phyloP scores from a whole-genome alignment of 2,797 vertebrate genomes.

The Macroramphosus scolopax region DNA sequence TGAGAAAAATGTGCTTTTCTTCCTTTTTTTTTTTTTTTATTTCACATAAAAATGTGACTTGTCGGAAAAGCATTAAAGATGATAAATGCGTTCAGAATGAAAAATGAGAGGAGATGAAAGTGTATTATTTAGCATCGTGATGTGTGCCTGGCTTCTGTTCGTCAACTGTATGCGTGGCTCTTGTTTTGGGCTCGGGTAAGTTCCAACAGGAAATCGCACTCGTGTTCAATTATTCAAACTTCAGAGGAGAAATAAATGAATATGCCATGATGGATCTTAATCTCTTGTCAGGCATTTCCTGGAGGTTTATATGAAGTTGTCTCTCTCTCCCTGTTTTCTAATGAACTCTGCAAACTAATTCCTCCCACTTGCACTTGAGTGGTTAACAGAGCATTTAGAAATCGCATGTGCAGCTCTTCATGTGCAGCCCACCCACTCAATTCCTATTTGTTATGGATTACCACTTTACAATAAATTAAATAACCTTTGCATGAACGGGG shows the following conservation, averaged over 20 bases:
- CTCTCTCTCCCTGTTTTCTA: slow-evolving; percentile 30
- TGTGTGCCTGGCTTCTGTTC: slow-evolving; percentile 17
- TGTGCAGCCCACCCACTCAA: neutral
- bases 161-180: slow-evolving; percentile 7
- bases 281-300: slow-evolving; percentile 26
- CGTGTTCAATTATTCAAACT: slow-evolving; percentile 20
- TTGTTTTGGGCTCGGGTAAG: slow-evolving; percentile 20
- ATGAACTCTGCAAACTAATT: slow-evolving; percentile 33
- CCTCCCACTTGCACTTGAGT: slow-evolving; percentile 40
- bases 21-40: slow-evolving; percentile 18
- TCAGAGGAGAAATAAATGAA: slow-evolving; percentile 3
- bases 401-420: slow-evolving; percentile 29
- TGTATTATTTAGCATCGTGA: slow-evolving; percentile 11
- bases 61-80: slow-evolving; percentile 29
- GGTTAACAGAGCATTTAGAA: slow-evolving; percentile 26
- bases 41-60: slow-evolving; percentile 38
- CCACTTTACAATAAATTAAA: neutral
- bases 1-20: slow-evolving; percentile 56
- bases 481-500: neutral
- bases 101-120: slow-evolving; percentile 7
- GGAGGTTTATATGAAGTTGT: slow-evolving; percentile 21
- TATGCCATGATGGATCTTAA: slow-evolving; percentile 18
- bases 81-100: slow-evolving; percentile 9
- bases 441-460: neutral
- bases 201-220: slow-evolving; percentile 19